Evolutionary conservation across 1,140 invertebrate genomes (phyloP), one percentile per base, ranked within the genome.

Genomic region (Magallana gigas): DNA sequence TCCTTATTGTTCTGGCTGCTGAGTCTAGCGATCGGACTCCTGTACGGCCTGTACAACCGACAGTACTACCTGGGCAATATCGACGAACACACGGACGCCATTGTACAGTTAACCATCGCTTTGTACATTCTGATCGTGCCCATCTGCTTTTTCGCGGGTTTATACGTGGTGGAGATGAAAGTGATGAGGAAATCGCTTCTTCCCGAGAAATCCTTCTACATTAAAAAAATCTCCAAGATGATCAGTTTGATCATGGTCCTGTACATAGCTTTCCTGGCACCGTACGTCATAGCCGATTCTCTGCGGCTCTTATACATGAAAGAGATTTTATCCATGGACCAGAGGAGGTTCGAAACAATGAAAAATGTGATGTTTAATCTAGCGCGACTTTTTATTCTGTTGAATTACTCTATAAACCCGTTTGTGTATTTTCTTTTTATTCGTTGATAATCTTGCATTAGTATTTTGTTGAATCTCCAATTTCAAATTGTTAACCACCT

Each of bases 291-390:
- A 12, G 68, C 68, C 9, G 68, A 76, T 29, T 76, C 18, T 8
- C 23, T 76, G 12, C 18, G 68, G 68, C 68, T 76, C 8, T 8
- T 76, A 8, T 76, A 76, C 68, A 76, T 76, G 68, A 76, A 29
- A 29, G 4, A 76, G 68, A 76, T 76, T 29, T 76, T 76, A 76
- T 76, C 68, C 8, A 76, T 76, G 23, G 68, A 76, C 68, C 23
- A 76, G 29, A 29, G 1, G 14, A 29, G 4, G 1, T 76, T 76
- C 23, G 18, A 76, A 12, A 76, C 68, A 29, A 76, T 76, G 68
- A 29, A 76, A 76, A 76, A 29, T 76, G 68, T 76, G 68, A 76
- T 29, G 68, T 76, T 76, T 23, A 76, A 76, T 76, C 18, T 76
- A 12, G 68, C 68, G 9, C 23, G 68, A 0, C 29, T 76, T 76